Evolutionary conservation across 2,797 vertebrate genomes (phyloP).

Genomic region (Phyllotis vaccarum): DNA sequence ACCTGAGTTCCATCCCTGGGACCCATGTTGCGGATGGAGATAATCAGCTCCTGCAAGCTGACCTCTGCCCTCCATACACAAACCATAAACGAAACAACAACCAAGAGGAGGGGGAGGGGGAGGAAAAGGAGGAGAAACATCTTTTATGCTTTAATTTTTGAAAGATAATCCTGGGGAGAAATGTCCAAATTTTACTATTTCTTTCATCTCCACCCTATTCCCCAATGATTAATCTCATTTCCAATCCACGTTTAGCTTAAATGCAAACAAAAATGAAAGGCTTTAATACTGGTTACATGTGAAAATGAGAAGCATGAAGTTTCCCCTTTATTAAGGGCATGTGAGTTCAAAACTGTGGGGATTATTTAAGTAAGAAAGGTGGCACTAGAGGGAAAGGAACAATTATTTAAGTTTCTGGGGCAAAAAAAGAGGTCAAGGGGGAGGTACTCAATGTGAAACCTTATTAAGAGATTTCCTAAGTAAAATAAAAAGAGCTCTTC

Average conservation of each 20-base stretch:
- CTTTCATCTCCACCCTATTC: slow-evolving; percentile 20
- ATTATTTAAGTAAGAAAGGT: slow-evolving; percentile 73
- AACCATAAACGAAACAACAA: background rate
- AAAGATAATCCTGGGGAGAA: slow-evolving; percentile 36
- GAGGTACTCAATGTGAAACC: slow-evolving; percentile 62
- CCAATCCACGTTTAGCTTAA: slow-evolving; percentile 53
- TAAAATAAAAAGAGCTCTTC: background rate
- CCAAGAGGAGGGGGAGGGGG: too few relatives aligned
- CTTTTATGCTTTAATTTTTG: slow-evolving; percentile 39
- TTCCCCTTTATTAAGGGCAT: slow-evolving; percentile 49
- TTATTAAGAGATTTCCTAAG: slow-evolving; percentile 70
- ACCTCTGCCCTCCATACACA: background rate
- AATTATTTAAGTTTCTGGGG: slow-evolving; percentile 82
- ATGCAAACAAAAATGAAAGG: slow-evolving; percentile 53
- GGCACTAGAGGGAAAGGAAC: slow-evolving; percentile 65
- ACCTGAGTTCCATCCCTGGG: background rate
- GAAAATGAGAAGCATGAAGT: slow-evolving; percentile 49
- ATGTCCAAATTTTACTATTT: slow-evolving; percentile 17
- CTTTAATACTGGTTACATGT: slow-evolving; percentile 17
- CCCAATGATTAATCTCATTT: slow-evolving; percentile 47
- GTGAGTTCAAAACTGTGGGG: slow-evolving; percentile 47
- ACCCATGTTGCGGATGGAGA: background rate
- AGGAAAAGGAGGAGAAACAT: background rate
- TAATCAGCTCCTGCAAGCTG: background rate
- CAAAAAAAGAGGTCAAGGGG: slow-evolving; percentile 82